Base-by-base conservation (phyloP, 2,888 invertebrate species). In the Anoplius nigerrimus region DNA sequence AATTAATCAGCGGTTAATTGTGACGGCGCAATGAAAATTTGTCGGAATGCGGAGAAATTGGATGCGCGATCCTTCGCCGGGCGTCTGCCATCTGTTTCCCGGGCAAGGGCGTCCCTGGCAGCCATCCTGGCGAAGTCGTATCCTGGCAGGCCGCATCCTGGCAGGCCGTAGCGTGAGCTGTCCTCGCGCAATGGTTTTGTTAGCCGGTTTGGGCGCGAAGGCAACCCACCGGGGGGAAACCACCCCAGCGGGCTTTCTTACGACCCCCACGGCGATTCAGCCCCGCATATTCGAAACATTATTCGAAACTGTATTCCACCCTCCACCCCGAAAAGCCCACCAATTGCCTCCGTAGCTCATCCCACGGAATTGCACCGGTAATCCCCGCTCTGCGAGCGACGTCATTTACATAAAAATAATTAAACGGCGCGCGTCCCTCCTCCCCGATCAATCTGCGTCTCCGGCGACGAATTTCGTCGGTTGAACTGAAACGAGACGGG, bases 351-450 rank as follows among this genome's bases (percentile, higher is more conserved):
- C 34, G 34, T 75, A 69, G 75, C 74, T 79, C 80, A 73, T 78
- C 74, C 79, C 72, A 61, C 70, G 77, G 73, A 83, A 83, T 82
- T 83, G 78, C 80, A 68, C 77, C 59, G 71, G 78, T 76, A 82
- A 82, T 75, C 81, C 75, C 75, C 65, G 62, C 24, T n/a, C 45
- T 52, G 60, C 54, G 46, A 54, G 54, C 62, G 55, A 53, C 42
- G 67, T 62, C 75, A 83, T 83, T 82, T 81, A 80, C 84, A 83
- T 84, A 85, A 84, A 84, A 84, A 84, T 84, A 84, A 84, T 84
- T 84, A 83, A 84, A 80, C 79, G 78, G 72, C 70, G 69, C 72
- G 73, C 66, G 71, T 61, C 71, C 15, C 18, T 22, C 5, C 13
- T 51, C 6, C 21, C 43, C 55, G 22, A 57, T 57, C 58, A 62